Evolutionary conservation across 2,888 invertebrate genomes (phyloP).

Genomic region (Mongoloraphidia duomilia): DNA sequence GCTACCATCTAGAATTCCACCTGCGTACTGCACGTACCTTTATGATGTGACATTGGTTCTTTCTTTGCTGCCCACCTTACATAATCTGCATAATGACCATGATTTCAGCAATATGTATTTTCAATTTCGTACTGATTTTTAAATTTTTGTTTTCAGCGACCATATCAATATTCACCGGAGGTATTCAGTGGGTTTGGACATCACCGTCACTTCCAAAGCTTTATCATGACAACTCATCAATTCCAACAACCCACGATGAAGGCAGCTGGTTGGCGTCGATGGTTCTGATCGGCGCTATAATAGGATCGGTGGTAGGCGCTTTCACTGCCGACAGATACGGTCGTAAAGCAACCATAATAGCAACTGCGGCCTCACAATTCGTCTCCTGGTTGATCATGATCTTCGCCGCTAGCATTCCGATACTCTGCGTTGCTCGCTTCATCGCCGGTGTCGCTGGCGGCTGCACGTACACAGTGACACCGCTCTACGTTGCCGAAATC

Average conservation of each 20-base stretch:
- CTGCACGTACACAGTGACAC: constrained; percentile 27
- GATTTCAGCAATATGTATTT: too few species aligned
- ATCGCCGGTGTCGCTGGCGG: constrained; percentile 42
- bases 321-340: constrained; percentile 3
- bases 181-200: constrained; percentile 4
- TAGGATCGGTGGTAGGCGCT: constrained; percentile 3
- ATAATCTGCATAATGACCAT: too few species aligned
- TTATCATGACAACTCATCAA: background rate
- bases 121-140: too few species aligned
- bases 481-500: constrained; percentile 44
- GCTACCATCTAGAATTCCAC: too few species aligned
- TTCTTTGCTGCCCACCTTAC: too few species aligned
- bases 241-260: constrained; percentile 1
- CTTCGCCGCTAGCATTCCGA: background rate
- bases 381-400: constrained; percentile 3
- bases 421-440: constrained; percentile 18
- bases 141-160: constrained; percentile 2
- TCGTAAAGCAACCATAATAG: constrained; percentile 1
- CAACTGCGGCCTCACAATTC: background rate
- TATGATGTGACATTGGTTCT: too few species aligned
- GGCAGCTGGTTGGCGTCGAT: constrained; percentile 5
- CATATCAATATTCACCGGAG: constrained; percentile 3
- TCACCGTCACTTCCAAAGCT: constrained; percentile 5
- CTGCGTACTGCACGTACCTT: too few species aligned
- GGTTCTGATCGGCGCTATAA: constrained; percentile 1